These are phyloP conservation scores for Torymus aiolomorphi DNA, from an alignment of 2,888 invertebrate species.

Conservation along the genomic window DNA sequence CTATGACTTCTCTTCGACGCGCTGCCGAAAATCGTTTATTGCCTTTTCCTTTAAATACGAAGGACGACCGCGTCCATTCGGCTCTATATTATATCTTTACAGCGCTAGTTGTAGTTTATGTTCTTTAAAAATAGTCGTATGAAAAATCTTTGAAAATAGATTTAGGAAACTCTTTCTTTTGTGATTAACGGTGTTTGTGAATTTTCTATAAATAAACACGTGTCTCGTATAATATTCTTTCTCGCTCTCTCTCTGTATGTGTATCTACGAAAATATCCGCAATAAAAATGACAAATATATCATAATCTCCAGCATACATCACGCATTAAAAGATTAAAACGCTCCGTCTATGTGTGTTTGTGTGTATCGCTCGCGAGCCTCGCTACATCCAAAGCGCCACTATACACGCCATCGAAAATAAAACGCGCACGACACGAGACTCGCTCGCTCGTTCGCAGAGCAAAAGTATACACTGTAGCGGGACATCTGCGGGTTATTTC, in stretches of 20 bases:
- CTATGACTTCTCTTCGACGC: constrained; percentile 29
- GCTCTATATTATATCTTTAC: constrained; percentile 25
- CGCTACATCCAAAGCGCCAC: too few species aligned
- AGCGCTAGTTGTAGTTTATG: neutral
- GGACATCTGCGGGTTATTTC: constrained; percentile 35
- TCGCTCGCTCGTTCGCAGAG: neutral
- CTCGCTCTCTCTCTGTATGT: too few species aligned
- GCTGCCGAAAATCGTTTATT: constrained; percentile 45
- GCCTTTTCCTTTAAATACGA: constrained; percentile 31
- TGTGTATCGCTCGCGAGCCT: too few species aligned
- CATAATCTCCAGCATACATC: neutral
- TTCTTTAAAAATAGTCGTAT: too few species aligned
- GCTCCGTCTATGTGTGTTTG: too few species aligned
- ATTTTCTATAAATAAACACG: too few species aligned
- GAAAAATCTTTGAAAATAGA: too few species aligned
- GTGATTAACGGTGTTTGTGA: too few species aligned
- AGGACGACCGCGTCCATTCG: constrained; percentile 27
- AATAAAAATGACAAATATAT: neutral
- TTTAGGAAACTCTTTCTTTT: too few species aligned
- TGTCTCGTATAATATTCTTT: too few species aligned
- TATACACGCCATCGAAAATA: neutral
- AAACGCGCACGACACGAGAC: neutral
- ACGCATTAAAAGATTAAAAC: too few species aligned
- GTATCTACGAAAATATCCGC: too few species aligned
- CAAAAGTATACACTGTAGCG: neutral